Evolutionary conservation across 1,140 invertebrate genomes (phyloP), one percentile per base, ranked within the genome.

Genomic region (Aphidius gifuensis): DNA sequence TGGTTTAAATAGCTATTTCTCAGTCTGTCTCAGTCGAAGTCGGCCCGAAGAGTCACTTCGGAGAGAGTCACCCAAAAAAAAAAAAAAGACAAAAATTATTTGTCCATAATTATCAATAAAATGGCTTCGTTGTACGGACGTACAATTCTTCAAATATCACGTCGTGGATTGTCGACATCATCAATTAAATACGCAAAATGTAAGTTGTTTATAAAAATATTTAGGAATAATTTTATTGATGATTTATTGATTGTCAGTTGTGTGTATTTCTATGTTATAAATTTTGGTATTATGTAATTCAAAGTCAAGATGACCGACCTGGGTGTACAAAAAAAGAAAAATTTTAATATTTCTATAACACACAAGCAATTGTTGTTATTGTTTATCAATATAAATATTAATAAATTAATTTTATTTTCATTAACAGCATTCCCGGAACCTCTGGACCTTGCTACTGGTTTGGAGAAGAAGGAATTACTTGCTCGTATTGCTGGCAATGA

Each of bases 401-500:
- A 42, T 21, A n/a, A 9, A 55, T 55, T 55, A 11, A 43, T 16
- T n/a, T 43, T 53, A 48, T 62, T 46, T 62, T 67, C 55, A 69
- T 64, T 60, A 48, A 59, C 81, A 87, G 86, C 84, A 79, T 85
- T 92, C 84, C 81, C 91, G 43, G 93, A 97, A 78, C 90, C 92
- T 9, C 67, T 97, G 68, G 95, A 97, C 71, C 93, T 95, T 78
- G 91, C 95, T 3, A 97, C 94, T 62, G 96, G 96, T 70, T 71
- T 94, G 43, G 95, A 98, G 76, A 93, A 94, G 78, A 88, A 88
- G 70, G 93, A 97, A 81, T 78, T 97, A 66, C 76, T 97, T 61
- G 91, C 93, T 8, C 83, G 88, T 72, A 81, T 89, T 64, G 88
- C 90, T 69, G 96, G 96, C 67, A 91, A 96, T 78, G 90, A 93